Evolutionary conservation across 2,113 vertebrate species (phyloP).

Genomic region (Dasyurus viverrinus): DNA sequence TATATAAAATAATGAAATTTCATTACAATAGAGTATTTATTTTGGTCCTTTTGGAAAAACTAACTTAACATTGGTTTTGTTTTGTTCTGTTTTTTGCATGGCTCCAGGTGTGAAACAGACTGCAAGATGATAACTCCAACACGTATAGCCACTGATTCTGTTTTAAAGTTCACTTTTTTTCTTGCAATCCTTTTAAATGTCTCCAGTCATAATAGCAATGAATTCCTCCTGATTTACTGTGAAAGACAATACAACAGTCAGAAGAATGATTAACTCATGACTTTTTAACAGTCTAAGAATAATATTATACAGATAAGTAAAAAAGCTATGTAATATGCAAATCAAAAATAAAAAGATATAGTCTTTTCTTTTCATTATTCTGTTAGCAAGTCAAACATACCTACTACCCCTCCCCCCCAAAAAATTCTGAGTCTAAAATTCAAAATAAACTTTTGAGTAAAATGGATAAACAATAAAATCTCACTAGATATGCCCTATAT

Average conservation of each 20-base stretch:
- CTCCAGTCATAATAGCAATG: slow-evolving; percentile 95
- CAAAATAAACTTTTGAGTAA: slow-evolving; percentile 16
- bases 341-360: slow-evolving; percentile 41
- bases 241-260: slow-evolving; percentile 64
- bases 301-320: slow-evolving; percentile 30
- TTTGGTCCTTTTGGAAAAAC: slow-evolving; percentile 75
- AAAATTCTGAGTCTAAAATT: slow-evolving; percentile 5
- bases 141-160: slow-evolving; percentile 60
- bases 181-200: slow-evolving; percentile 87
- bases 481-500: not conserved
- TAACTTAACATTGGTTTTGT: slow-evolving; percentile 38
- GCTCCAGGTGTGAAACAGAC: slow-evolving; percentile 74
- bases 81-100: slow-evolving; percentile 35
- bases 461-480: slow-evolving; percentile 24
- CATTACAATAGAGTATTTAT: slow-evolving; percentile 71
- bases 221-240: slow-evolving; percentile 98
- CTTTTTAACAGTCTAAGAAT: slow-evolving; percentile 41
- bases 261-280: slow-evolving; percentile 33
- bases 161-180: slow-evolving; percentile 50
- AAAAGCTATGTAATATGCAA: slow-evolving; percentile 22
- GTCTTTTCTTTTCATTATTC: slow-evolving; percentile 54
- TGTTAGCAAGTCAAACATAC: not conserved
- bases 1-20: slow-evolving; percentile 75
- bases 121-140: slow-evolving; percentile 63
- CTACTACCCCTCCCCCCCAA: slow-evolving; percentile 18